phyloP scores from a whole-genome alignment of 1,140 invertebrate species.

The Cardiocondyla obscurior region DNA sequence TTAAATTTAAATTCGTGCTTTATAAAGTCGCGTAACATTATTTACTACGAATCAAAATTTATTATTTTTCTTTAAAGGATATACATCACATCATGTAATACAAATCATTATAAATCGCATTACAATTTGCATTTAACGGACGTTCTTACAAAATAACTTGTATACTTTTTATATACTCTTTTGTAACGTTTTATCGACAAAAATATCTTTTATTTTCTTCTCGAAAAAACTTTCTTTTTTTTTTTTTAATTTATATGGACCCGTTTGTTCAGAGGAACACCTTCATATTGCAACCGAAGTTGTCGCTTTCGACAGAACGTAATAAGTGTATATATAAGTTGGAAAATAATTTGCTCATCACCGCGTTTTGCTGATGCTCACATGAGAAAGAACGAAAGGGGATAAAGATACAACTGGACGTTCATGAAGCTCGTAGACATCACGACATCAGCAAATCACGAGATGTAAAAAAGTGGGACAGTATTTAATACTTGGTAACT shows the following conservation, averaged over 20 bases:
- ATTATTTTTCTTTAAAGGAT: slow-evolving; percentile 15
- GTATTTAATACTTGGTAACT: slow-evolving; percentile 48
- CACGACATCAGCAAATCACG: neutral
- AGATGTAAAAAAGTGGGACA: slow-evolving; percentile 5
- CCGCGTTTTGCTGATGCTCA: slow-evolving; percentile 16
- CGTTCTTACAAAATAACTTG: slow-evolving; percentile 78
- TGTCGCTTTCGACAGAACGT: slow-evolving; percentile 32
- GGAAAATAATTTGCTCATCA: neutral
- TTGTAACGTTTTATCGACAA: slow-evolving; percentile 75
- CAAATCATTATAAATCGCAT: slow-evolving; percentile 66
- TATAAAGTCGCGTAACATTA: neutral
- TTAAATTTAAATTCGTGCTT: neutral
- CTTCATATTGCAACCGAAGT: neutral
- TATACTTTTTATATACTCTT: slow-evolving; percentile 63
- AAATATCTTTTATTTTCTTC: slow-evolving; percentile 73
- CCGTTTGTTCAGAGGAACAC: slow-evolving; percentile 11
- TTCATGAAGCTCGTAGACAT: slow-evolving; percentile 1
- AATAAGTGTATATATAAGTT: slow-evolving; percentile 30
- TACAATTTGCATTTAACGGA: slow-evolving; percentile 71
- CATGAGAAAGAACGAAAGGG: slow-evolving; percentile 14
- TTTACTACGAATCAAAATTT: slow-evolving; percentile 35
- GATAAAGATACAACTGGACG: slow-evolving; percentile 6
- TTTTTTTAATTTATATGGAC: slow-evolving; percentile 21
- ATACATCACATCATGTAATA: slow-evolving; percentile 22
- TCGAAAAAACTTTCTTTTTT: slow-evolving; percentile 32